A percentile compares a stretch with the other conserved stretches of the same genome.
These are phyloP conservation scores for Neocrepidodera transversa DNA, from an alignment of 2,888 invertebrate species.

Conservation along the genomic window DNA sequence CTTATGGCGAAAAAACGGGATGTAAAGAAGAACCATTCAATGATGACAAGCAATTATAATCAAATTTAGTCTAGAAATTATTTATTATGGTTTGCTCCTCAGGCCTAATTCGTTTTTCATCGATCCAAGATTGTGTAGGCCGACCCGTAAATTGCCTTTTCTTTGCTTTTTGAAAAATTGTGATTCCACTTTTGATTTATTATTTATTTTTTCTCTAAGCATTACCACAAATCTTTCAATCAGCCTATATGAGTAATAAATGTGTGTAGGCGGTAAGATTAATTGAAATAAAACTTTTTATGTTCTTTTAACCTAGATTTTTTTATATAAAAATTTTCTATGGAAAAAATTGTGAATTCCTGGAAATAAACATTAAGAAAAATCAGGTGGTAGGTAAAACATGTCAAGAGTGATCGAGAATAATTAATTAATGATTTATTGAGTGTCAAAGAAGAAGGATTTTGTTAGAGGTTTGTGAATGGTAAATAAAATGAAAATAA, in stretches of 20 bases:
- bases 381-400: too few species aligned
- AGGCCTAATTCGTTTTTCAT: conserved; percentile 22
- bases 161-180: conserved; percentile 3
- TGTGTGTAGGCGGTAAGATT: too few species aligned
- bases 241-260: background rate
- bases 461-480: too few species aligned
- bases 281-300: too few species aligned
- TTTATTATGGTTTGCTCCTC: conserved; percentile 20
- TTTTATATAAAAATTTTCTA: too few species aligned
- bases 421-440: too few species aligned
- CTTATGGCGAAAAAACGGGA: conserved; percentile 3
- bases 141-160: background rate
- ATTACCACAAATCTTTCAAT: background rate
- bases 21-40: conserved; percentile 16
- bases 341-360: too few species aligned
- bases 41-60: conserved; percentile 25
- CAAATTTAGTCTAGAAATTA: conserved; percentile 21
- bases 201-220: background rate
- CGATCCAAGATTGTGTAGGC: conserved; percentile 12
- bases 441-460: too few species aligned
- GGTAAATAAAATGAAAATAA: too few species aligned
- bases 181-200: conserved; percentile 9
- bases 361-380: too few species aligned
- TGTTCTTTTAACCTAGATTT: too few species aligned
- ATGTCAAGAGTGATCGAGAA: too few species aligned